Evolutionary conservation across 1,140 invertebrate species (phyloP), one percentile per base, ranked within the genome.

Genomic region (Coenobita brevimanus): DNA sequence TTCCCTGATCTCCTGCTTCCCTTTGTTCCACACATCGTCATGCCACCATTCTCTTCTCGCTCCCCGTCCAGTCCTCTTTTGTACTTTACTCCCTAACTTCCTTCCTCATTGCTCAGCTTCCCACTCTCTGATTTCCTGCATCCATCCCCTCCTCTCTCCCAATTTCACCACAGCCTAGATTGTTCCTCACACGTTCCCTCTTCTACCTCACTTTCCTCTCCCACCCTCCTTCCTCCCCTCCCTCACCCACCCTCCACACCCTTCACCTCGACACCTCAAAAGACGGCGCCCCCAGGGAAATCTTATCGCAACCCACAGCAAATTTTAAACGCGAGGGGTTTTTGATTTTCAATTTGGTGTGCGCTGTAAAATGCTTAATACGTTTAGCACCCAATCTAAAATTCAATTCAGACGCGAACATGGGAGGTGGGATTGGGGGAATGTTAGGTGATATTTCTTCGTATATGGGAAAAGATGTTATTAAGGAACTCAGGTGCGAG

Each of bases 331-430:
- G 41, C 38, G 46, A 41, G 46, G 73, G 73, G 46, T 50, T 76
- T 76, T 76, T 76, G 73, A 76, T 76, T 76, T 76, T 76, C 73
- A 76, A 50, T 50, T 76, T 46, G 73, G 73, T 24, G 24, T 33
- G 41, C 73, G 41, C 38, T n/a, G 73, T 46, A 50, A 76, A 75
- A 76, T 76, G 73, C 33, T 50, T 76, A 76, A 76, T 76, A 27
- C n/a, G 41, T 76, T 76, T 76, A 76, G 73, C 73, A 50, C 73
- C 73, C 73, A 76, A 76, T 76, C 46, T 76, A 46, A 46, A 76
- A 24, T 76, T 76, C 73, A 76, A 76, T 76, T 76, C 36, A 41
- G 33, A 46, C 38, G 73, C 2, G 0, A 38, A 27, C 17, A 43
- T 1, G 73, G 21, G 46, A 46, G 73, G 33, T 41, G 41, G 41